phyloP scores from a whole-genome alignment of 2,113 vertebrate genomes.

The Silurus glanis region DNA sequence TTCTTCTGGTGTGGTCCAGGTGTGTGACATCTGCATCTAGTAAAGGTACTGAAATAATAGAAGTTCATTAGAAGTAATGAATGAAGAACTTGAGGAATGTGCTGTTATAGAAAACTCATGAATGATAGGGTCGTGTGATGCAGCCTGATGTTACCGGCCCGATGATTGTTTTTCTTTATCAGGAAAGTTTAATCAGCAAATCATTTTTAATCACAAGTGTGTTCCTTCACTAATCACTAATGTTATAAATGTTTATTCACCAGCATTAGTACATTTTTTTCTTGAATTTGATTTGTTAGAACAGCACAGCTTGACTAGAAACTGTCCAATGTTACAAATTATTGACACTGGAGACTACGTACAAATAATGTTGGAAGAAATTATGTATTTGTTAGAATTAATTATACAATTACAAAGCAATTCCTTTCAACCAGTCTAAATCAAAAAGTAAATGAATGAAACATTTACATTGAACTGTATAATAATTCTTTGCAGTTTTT shows the following conservation, averaged over 20 bases:
- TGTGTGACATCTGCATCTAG: not conserved
- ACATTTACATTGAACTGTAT: not conserved
- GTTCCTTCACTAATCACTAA: too few species aligned
- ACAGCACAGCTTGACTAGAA: not conserved
- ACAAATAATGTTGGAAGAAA: too few species aligned
- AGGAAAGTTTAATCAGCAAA: not conserved
- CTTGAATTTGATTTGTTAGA: not conserved
- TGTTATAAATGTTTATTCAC: not conserved
- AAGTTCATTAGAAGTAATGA: not conserved
- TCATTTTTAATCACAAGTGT: too few species aligned
- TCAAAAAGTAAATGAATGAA: not conserved
- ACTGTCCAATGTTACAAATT: not conserved
- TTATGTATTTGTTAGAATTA: too few species aligned
- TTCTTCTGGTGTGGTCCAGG: not conserved
- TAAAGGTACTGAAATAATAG: not conserved
- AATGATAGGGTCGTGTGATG: not conserved
- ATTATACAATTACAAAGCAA: not conserved
- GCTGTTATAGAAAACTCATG: not conserved
- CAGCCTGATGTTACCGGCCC: not conserved
- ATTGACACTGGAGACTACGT: not conserved
- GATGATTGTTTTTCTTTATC: not conserved
- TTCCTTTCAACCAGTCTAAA: not conserved
- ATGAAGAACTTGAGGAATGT: not conserved
- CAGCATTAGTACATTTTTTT: not conserved
- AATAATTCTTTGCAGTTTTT: not conserved